A percentile compares a stretch with the other conserved stretches of the same genome.
Conservation (phyloP, 1,140 invertebrate species). For the Heliothis virescens region DNA sequence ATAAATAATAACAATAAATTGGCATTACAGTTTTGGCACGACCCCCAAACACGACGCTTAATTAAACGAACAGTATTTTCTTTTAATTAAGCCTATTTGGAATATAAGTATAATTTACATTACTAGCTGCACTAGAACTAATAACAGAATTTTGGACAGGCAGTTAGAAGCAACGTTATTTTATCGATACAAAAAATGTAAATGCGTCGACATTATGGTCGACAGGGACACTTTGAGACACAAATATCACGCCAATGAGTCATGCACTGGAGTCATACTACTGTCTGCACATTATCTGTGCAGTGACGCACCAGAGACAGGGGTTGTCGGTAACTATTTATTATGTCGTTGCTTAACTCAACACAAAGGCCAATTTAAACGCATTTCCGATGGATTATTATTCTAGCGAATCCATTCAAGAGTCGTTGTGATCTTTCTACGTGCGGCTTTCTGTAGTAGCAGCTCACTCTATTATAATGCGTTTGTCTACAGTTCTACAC, state of each 20-base stretch:
- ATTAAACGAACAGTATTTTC: too few species aligned
- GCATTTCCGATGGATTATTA: constrained; percentile 36
- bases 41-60: too few species aligned
- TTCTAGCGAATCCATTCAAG: not conserved
- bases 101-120: not conserved
- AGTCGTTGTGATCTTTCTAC: too few species aligned
- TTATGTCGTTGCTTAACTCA: constrained; percentile 14
- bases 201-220: not conserved
- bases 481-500: not conserved
- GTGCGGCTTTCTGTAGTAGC: not conserved
- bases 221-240: constrained; percentile 12
- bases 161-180: not conserved
- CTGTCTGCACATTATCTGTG: constrained; percentile 34
- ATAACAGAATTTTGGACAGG: not conserved
- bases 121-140: not conserved
- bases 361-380: constrained; percentile 31
- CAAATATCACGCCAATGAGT: constrained; percentile 41
- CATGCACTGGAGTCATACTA: constrained; percentile 29
- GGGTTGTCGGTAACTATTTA: constrained; percentile 26
- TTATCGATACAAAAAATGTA: constrained; percentile 37
- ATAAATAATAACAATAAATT: not conserved
- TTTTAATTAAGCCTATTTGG: not conserved
- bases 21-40: too few species aligned
- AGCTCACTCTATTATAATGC: not conserved
- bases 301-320: constrained; percentile 35